Evolutionary conservation across 2,888 invertebrate genomes (phyloP).

Genomic region (Ormyrus pomaceus): DNA sequence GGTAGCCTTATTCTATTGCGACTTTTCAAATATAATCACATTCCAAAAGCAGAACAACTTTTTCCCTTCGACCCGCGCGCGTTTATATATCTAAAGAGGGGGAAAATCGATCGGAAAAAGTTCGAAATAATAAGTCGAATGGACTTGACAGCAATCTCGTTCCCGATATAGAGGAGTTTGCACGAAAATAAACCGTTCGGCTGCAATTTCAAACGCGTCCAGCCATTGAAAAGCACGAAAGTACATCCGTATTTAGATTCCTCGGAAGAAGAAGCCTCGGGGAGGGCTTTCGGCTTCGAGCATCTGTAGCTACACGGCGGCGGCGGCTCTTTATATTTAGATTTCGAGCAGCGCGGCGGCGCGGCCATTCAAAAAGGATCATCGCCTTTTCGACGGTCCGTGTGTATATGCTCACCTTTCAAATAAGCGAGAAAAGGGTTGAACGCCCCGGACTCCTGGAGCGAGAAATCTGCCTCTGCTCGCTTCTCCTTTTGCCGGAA

Average conservation of each 20-base stretch:
- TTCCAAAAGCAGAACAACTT: too few species aligned
- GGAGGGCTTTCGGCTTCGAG: background rate
- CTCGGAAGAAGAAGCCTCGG: background rate
- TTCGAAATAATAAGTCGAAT: too few species aligned
- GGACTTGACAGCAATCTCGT: too few species aligned
- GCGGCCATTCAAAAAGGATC: slow-evolving; percentile 7
- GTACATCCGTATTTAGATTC: slow-evolving; percentile 29
- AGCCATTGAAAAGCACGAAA: background rate
- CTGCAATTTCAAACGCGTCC: background rate
- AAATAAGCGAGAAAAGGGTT: slow-evolving; percentile 7
- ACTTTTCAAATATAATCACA: too few species aligned
- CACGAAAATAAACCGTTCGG: too few species aligned
- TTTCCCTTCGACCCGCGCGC: too few species aligned
- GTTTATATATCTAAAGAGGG: background rate
- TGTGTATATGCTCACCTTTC: background rate
- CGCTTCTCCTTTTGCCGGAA: slow-evolving; percentile 3
- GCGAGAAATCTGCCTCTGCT: slow-evolving; percentile 23
- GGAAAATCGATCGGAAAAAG: background rate
- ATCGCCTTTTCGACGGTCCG: background rate
- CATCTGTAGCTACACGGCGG: background rate
- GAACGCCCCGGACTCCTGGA: background rate
- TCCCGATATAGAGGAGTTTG: too few species aligned
- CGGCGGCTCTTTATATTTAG: slow-evolving; percentile 34
- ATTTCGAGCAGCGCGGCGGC: slow-evolving; percentile 6
- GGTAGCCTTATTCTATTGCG: too few species aligned